Base-by-base conservation (phyloP, 1,140 invertebrate genomes). In the Drosophila sucinea region DNA sequence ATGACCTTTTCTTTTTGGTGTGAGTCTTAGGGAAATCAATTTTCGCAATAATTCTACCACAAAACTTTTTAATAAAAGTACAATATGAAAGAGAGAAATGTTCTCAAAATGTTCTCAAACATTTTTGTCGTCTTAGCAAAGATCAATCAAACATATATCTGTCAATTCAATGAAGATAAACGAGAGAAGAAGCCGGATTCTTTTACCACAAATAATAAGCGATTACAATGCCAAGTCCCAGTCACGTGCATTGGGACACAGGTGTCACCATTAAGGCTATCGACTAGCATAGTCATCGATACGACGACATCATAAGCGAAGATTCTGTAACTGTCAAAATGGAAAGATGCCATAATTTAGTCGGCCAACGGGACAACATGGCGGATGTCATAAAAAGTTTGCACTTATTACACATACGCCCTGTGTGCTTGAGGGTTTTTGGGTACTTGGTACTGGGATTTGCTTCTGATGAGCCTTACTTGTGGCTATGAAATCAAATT, bases 161-260 rank as follows among this genome's bases (percentile, higher is more conserved):
- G 77, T 67, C 70, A 82, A 70, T 67, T 67, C 71, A 76, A 79
- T 75, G 67, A 82, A 79, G 80, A 82, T 71, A 79, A 82, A 82
- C 83, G 76, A 79, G 71, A 27, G 23, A 10, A 10, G 2, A 23
- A 51, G 7, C 2, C 44, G 7, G 6, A 51, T 51, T 51, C 25
- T 51, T 27, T 58, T 63, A 27, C 68, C 62, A 40, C 68, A 71
- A 75, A 62, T 75, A 75, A 66, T 75, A 71, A 71, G 62, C 68
- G 73, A 71, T 75, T 75, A 71, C 25, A 67, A 58, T 75, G 58
- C 40, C 63, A 55, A 56, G 29, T 64, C 67, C 25, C 75, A 82
- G 76, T 82, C 80, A 84, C 77, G 81, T 84, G 66, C 63, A 29
- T 32, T 68, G 38, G 58, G 44, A 40, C 51, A 30, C 81, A 83